phyloP scores from a whole-genome alignment of 2,113 vertebrate genomes.

The Erinaceus europaeus region DNA sequence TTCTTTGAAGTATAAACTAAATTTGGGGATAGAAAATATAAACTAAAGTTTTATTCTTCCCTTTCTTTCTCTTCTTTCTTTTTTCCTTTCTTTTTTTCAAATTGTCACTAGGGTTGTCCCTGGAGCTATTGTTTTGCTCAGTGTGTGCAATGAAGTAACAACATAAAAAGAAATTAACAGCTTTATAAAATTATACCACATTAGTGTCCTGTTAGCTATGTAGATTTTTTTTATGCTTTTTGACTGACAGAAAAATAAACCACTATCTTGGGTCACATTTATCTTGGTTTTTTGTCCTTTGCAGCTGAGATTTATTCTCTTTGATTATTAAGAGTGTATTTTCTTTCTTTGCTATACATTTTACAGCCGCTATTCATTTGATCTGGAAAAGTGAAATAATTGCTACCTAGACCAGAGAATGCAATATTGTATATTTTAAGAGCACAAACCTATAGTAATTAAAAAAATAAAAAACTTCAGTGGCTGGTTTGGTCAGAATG shows the following conservation, averaged over 20 bases:
- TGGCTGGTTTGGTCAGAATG: too few relatives aligned
- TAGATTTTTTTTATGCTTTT: too few relatives aligned
- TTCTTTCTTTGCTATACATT: not conserved
- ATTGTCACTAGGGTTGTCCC: too few relatives aligned
- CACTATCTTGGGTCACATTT: not conserved
- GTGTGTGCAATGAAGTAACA: not conserved
- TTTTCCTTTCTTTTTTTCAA: too few relatives aligned
- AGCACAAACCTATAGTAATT: not conserved
- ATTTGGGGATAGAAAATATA: too few relatives aligned
- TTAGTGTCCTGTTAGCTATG: not conserved
- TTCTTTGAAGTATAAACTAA: too few relatives aligned
- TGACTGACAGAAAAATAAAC: not conserved
- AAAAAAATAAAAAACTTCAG: too few relatives aligned
- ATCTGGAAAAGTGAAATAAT: not conserved
- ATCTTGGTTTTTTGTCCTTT: not conserved
- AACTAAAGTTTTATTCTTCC: too few relatives aligned
- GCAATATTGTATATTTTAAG: not conserved
- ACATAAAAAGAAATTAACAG: not conserved
- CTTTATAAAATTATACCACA: not conserved
- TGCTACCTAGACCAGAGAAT: not conserved
- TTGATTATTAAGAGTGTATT: not conserved
- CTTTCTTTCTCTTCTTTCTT: too few relatives aligned
- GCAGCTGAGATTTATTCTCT: not conserved
- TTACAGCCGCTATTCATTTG: not conserved
- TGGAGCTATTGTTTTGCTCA: too few relatives aligned